Evolutionary conservation across 2,113 vertebrate genomes (phyloP), one percentile per base, ranked within the genome.

Genomic region (Perccottus glenii): DNA sequence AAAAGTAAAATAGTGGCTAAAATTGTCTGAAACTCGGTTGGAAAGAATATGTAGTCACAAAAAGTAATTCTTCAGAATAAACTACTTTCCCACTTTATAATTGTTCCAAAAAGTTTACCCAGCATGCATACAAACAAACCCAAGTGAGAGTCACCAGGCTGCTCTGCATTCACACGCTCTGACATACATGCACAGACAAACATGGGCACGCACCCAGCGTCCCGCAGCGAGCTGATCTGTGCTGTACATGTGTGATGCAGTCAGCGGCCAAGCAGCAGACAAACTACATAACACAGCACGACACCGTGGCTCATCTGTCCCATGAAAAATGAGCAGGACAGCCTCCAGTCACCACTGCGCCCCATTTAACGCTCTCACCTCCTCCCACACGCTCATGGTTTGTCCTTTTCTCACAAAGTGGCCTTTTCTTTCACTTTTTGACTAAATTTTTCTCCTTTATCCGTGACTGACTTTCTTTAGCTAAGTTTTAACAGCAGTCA

Each of bases 251-350:
- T 81, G 61, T 12, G 64, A 62, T 64, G 63, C 71, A 67, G 82
- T 83, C 82, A 67, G 76, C 66, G 52, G 66, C 62, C 49, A 47
- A 43, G 73, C 69, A 36, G 81, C 77, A 80, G 75, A 82, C 80
- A 69, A 72, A 77, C 86, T 78, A 52, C 75, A 72, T 76, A 32
- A 84, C 85, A 70, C 77, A 50, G 75, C 45, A 51, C 52, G 8
- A 83, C 81, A 78, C 81, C 71, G 82, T 77, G 77, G 84, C 86
- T 88, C 91, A 87, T 92, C 88, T 83, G 86, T 89, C 89, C 86
- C 70, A 67, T 86, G 81, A 87, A 89, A 91, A 87, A 85, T 73
- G 75, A 84, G 80, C 82, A 80, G 64, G 60, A 82, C 33, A 71
- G 73, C 71, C 75, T 81, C 65, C 58, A 75, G 70, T 73, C 82